Conservation (phyloP, 2,888 invertebrate genomes). For the Tiliacea aurago region DNA sequence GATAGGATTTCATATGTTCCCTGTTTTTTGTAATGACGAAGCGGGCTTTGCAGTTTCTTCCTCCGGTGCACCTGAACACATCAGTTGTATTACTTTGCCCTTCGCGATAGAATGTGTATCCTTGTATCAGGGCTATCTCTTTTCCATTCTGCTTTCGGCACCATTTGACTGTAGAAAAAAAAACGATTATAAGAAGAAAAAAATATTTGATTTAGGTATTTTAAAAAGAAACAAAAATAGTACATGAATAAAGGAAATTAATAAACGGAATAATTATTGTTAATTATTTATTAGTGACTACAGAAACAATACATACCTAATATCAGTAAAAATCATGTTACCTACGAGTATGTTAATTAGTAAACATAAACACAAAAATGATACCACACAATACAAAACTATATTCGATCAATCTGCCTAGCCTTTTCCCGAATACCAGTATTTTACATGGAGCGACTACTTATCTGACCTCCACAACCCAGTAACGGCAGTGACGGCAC, state of each 20-base stretch:
- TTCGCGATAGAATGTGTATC: conserved; percentile 70
- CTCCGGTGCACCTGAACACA: conserved; percentile 32
- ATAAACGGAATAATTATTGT: neutral
- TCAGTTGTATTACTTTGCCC: conserved; percentile 2
- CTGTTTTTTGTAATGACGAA: conserved; percentile 31
- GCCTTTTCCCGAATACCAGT: too few species aligned
- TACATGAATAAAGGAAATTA: neutral
- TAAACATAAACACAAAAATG: neutral
- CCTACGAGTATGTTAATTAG: neutral
- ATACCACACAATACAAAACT: conserved; percentile 2
- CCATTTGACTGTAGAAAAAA: conserved; percentile 41
- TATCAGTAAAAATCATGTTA: neutral
- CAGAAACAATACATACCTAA: neutral
- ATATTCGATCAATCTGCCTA: neutral
- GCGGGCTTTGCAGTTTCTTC: conserved; percentile 27
- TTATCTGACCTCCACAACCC: too few species aligned
- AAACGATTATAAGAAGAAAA: neutral
- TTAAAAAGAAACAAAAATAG: too few species aligned
- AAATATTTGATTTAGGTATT: too few species aligned
- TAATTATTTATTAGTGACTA: neutral
- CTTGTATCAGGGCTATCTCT: conserved; percentile 66
- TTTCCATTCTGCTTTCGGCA: conserved; percentile 64
- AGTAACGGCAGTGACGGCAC: too few species aligned
- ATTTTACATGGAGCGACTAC: too few species aligned
- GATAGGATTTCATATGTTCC: neutral